Base-by-base conservation (phyloP, 2,113 vertebrate species). In the Cephalopterus ornatus region DNA sequence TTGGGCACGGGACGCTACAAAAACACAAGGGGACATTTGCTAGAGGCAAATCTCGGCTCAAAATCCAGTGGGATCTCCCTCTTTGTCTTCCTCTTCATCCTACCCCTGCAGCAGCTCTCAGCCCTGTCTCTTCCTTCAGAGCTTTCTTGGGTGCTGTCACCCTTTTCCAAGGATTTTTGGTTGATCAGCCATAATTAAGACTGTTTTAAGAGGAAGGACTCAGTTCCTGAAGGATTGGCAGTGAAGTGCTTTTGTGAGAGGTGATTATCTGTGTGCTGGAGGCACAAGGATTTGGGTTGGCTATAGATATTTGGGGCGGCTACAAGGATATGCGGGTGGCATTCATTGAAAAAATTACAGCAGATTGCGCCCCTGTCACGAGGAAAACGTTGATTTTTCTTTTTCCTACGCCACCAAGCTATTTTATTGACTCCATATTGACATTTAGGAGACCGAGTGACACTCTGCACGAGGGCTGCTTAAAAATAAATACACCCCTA, bases 261-360 rank as follows among this genome's bases (percentile, higher is more conserved):
- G 21, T 20, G 13, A n/a, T 52, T 26, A 6, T 7, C 11, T 3
- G 0, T 7, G 35, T 24, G 18, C n/a, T 37, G 9, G 14, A 53
- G 46, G 37, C 32, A 12, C 9, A 3, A 42, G 12, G 28, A 41
- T 89, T 46, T 52, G 22, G 52, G 44, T 52, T 44, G 59, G 22
- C 27, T 74, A 23, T 28, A 37, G 37, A 33, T 5, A 2, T 30
- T 62, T 33, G 30, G 62, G 56, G 46, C 15, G 15, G 33, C 21
- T 4, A 1, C 2, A 13, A 4, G 33, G 11, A 2, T 11, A 1
- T 0, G 1, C 2, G 23, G 14, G 26, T 27, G 39, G 42, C 3
- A 5, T 12, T 39, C 55, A 62, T 4, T 6, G 33, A 62, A 81
- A 11, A 20, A 27, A 26, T 56, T 32, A 35, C 0, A 80, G 63